A percentile compares a stretch with the other conserved stretches of the same genome.
These are phyloP conservation scores for Lochmaea crataegi DNA, from an alignment of 2,888 invertebrate genomes.

Conservation along the genomic window DNA sequence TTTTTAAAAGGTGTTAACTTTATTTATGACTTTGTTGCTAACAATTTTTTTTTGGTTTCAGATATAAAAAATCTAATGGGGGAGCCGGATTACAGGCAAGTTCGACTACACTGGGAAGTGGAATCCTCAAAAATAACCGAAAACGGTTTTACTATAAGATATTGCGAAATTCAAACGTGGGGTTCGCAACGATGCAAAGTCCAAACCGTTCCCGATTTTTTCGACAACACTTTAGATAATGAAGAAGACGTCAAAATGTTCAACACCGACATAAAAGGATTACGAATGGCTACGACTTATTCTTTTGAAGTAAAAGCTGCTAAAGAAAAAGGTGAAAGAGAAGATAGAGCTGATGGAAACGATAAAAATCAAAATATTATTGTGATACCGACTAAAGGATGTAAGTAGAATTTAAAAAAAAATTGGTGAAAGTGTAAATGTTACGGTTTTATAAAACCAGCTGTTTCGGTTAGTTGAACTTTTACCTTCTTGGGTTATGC, in stretches of 20 bases:
- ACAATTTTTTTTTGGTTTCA: slow-evolving; percentile 55
- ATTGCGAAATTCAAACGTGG: slow-evolving; percentile 84
- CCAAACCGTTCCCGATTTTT: slow-evolving; percentile 56
- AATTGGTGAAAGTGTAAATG: not conserved
- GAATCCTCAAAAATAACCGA: slow-evolving; percentile 66
- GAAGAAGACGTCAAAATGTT: slow-evolving; percentile 65
- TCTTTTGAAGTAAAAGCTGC: slow-evolving; percentile 80
- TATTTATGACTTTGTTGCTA: not conserved
- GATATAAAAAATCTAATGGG: slow-evolving; percentile 73
- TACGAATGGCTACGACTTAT: slow-evolving; percentile 86
- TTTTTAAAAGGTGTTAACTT: too few relatives aligned
- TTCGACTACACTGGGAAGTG: slow-evolving; percentile 74
- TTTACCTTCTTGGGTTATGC: not conserved
- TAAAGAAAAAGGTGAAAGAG: slow-evolving; percentile 65
- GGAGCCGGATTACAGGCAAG: slow-evolving; percentile 75
- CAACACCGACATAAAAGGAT: slow-evolving; percentile 73
- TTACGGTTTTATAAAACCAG: not conserved
- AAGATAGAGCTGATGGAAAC: slow-evolving; percentile 63
- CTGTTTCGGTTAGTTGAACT: slow-evolving; percentile 8
- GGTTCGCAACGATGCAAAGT: slow-evolving; percentile 81
- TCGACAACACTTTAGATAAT: slow-evolving; percentile 49
- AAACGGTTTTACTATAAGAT: slow-evolving; percentile 76
- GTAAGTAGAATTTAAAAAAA: slow-evolving; percentile 69
- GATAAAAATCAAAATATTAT: slow-evolving; percentile 74
- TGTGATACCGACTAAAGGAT: slow-evolving; percentile 85